A percentile compares a stretch with the other conserved stretches of the same genome.
phyloP scores from a whole-genome alignment of 2,888 invertebrate species.

The Euplexia lucipara region DNA sequence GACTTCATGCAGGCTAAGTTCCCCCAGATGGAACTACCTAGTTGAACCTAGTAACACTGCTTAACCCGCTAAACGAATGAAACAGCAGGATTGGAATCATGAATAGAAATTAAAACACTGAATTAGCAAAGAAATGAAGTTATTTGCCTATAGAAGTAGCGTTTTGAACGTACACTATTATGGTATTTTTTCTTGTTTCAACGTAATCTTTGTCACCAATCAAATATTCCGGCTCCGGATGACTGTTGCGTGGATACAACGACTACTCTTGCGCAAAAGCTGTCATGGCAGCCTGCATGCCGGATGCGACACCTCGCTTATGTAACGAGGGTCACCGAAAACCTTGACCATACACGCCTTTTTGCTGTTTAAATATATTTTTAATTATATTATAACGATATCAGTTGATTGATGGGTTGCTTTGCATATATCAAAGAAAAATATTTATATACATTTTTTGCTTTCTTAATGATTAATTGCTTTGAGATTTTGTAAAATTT shows the following conservation, averaged over 20 bases:
- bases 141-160: neutral
- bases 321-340: conserved; percentile 26
- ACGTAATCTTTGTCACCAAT: conserved; percentile 2
- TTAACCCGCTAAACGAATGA: no score
- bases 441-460: neutral
- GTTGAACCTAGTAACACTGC: no score
- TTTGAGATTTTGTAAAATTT: conserved; percentile 17
- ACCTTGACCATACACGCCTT: conserved; percentile 42
- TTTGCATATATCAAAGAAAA: conserved; percentile 16
- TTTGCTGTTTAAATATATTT: neutral
- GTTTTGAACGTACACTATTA: neutral
- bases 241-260: conserved; percentile 15
- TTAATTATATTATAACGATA: neutral
- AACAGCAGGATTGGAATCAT: no score
- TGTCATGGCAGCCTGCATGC: conserved; percentile 25
- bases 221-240: conserved; percentile 1
- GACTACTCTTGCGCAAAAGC: conserved; percentile 37
- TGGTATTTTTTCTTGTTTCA: no score
- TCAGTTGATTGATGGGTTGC: conserved; percentile 4
- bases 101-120: neutral
- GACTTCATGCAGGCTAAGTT: no score
- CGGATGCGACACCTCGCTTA: conserved; percentile 35
- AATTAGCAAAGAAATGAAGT: neutral
- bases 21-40: no score
- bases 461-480: conserved; percentile 14